Evolutionary conservation across 1,140 invertebrate genomes (phyloP), one percentile per base, ranked within the genome.

Genomic region (Linepithema humile): DNA sequence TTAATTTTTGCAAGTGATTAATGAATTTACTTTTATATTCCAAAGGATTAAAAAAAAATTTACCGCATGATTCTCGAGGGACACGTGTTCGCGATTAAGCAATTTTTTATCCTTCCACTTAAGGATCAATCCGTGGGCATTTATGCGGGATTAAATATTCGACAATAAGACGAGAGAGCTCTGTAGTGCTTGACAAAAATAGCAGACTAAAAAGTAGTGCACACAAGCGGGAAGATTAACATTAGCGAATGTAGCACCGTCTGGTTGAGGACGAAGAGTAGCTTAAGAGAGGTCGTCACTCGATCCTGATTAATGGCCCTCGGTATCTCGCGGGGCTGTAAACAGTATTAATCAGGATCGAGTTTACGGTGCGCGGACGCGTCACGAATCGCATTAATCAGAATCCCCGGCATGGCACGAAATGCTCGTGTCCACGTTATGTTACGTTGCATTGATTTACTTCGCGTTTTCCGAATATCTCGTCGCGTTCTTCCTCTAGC

Each of bases 331-430:
- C 88, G 64, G 50, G 70, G 82, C 85, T 91, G 88, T 91, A 91
- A 91, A 91, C 90, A 91, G 90, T 90, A 91, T 91, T 91, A 90
- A 91, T 91, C 91, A 91, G 90, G 89, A 89, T 90, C 86, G 88
- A 91, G 86, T 91, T 91, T 89, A 84, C 84, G 77, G 80, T 70
- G 87, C 85, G 55, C 75, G 83, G 62, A 77, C 83, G 82, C 84
- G 83, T 82, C 86, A 88, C 73, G 84, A 73, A 84, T 82, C 74
- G 86, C 88, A 91, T 91, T 91, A 91, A 91, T 91, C 89, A 91
- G 89, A 84, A 90, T 90, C 88, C 70, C 10, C 40, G n/a, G 55
- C 57, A 29, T 53, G 83, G 60, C 80, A 86, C 87, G 84, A 88
- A 89, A 89, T 55, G 85, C 83, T 75, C 80, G 73, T 83, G 73